Base-by-base conservation (phyloP, 2,113 vertebrate species). In the Tragulus kanchil region DNA sequence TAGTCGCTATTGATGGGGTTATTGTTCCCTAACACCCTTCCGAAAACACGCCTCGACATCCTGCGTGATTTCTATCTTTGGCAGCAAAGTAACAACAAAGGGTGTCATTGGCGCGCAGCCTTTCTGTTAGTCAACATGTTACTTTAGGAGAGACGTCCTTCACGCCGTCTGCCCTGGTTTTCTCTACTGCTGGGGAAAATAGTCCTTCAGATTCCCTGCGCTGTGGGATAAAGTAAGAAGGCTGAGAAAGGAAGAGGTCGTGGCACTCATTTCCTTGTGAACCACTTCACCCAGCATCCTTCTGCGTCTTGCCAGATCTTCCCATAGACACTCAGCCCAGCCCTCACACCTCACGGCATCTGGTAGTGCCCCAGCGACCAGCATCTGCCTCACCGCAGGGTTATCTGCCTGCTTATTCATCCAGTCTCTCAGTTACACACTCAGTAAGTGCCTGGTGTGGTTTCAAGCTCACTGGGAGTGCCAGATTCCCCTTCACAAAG, bases 1-100 rank as follows among this genome's bases (percentile, higher is more conserved):
- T n/a, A 54, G 50, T 62, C 3, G 56, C 45, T 89, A 0, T 65
- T 73, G 78, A 78, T 25, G 36, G 65, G 61, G 65, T 94, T 64
- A 89, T 59, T 95, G 90, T 93, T 91, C 94, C 84, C 64, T 71
- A 69, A 93, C 79, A 93, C 17, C 79, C 62, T 93, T 86, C 79
- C 54, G 31, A 61, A 95, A 56, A 26, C 67, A 75, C 85, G 79
- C 31, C 73, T 65, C 61, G 89, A 42, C 13, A 45, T 95, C n/a
- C 89, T 79, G 28, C 0, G 17, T 50, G 56, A 91, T 95, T 95
- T 94, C 78, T 85, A 8, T 85, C 89, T 96, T 59, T 62, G 67
- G 78, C 61, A 79, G 64, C 86, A 89, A 95, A 86, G 83, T 62
- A 50, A 69, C 78, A 82, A 17, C 25, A 82, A 25, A 26, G 36